Percentiles rank a stretch among this genome's conserved stretches.
These are phyloP conservation scores for Vulpes vulpes DNA, from an alignment of 2,113 vertebrate species.

Conservation along the genomic window DNA sequence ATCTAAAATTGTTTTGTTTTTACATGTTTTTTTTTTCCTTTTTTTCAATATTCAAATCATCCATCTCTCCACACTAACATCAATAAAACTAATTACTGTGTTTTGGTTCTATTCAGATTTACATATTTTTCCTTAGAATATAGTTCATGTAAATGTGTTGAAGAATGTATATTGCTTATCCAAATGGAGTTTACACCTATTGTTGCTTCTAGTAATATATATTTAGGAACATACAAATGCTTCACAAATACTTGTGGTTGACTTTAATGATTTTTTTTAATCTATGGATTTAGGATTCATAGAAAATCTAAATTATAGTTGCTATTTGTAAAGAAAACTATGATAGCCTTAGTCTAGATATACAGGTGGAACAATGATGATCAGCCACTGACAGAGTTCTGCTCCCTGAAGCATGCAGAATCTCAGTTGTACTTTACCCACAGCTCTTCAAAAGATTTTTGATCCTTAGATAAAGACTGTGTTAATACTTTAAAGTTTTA, in stretches of 20 bases:
- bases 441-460: slow-evolving; percentile 84
- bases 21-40: not conserved
- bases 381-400: slow-evolving; percentile 66
- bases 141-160: not conserved
- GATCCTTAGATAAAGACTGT: slow-evolving; percentile 87
- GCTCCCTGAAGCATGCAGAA: slow-evolving; percentile 61
- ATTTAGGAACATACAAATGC: not conserved
- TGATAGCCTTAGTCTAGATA: not conserved
- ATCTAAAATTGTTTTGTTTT: not conserved
- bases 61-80: not conserved
- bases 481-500: slow-evolving; percentile 87
- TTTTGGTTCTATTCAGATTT: not conserved
- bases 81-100: slow-evolving; percentile 27
- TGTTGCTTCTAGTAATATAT: not conserved
- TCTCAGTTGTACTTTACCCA: slow-evolving; percentile 74
- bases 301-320: not conserved
- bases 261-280: not conserved
- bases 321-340: not conserved
- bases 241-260: not conserved
- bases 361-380: not conserved
- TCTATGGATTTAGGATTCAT: not conserved
- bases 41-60: slow-evolving; percentile 38
- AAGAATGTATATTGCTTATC: slow-evolving; percentile 18
- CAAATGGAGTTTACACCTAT: not conserved
- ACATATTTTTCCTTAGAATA: not conserved